A percentile compares a stretch with the other conserved stretches of the same genome.
Evolutionary conservation across 2,888 invertebrate genomes (phyloP).

Genomic region (Pollenia angustigena): DNA sequence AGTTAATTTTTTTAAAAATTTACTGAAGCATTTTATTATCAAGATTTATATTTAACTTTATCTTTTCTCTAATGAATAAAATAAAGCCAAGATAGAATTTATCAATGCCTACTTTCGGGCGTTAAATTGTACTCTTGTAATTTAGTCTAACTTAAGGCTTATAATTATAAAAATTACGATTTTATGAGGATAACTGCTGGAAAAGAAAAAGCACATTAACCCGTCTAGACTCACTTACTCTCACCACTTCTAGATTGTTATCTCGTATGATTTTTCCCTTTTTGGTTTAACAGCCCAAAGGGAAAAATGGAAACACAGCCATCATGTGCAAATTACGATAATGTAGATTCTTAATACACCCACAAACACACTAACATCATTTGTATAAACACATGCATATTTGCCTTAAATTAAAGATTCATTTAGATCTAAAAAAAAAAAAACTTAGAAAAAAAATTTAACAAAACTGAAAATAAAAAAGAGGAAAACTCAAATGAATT

Average conservation of each 20-base stretch:
- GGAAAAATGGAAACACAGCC: conserved; percentile 37
- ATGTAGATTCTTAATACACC: conserved; percentile 30
- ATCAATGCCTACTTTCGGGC: conserved; percentile 21
- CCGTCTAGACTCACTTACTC: conserved; percentile 59
- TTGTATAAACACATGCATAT: background rate
- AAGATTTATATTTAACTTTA: conserved; percentile 5
- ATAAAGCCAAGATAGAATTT: background rate
- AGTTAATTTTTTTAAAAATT: background rate
- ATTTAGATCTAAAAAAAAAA: conserved; percentile 57
- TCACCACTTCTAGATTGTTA: background rate
- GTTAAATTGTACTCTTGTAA: conserved; percentile 8
- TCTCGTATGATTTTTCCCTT: background rate
- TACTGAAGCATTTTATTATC: background rate
- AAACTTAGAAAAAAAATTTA: conserved; percentile 16
- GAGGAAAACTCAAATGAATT: conserved; percentile 53
- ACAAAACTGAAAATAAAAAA: conserved; percentile 9
- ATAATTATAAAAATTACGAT: conserved; percentile 48
- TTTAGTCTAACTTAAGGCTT: conserved; percentile 32
- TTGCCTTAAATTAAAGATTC: conserved; percentile 50
- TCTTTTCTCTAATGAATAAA: background rate
- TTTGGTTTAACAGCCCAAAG: conserved; percentile 34
- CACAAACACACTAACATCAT: background rate
- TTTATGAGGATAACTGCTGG: conserved; percentile 30
- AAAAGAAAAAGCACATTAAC: conserved; percentile 35
- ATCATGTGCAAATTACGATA: conserved; percentile 34